phyloP scores from a whole-genome alignment of 2,113 vertebrate genomes.

The Rhegmatorhina hoffmannsi region DNA sequence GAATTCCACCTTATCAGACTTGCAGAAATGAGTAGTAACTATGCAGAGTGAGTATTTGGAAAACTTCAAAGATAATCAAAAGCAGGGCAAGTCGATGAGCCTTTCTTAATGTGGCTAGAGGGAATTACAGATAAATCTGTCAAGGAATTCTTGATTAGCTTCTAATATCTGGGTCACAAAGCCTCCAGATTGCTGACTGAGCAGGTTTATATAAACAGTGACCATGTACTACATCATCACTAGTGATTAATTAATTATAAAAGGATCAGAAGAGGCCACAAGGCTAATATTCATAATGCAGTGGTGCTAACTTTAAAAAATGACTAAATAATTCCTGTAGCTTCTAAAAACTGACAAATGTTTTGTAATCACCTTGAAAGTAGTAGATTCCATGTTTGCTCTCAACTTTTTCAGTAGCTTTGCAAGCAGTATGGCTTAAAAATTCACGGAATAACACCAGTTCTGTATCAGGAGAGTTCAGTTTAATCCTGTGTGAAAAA shows the following conservation, averaged over 20 bases:
- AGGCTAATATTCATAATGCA: neutral
- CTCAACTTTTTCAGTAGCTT: neutral
- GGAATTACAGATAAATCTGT: neutral
- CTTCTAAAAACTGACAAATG: neutral
- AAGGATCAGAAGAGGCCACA: neutral
- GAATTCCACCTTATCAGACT: neutral
- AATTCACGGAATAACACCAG: neutral
- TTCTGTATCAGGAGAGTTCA: neutral
- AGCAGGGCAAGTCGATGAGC: neutral
- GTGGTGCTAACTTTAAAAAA: neutral
- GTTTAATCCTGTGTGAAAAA: neutral
- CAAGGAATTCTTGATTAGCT: conserved; percentile 4
- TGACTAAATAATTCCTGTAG: neutral
- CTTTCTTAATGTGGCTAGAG: neutral
- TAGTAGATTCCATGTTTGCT: neutral
- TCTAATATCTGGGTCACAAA: neutral
- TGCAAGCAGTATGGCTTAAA: neutral
- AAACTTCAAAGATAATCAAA: conserved; percentile 3
- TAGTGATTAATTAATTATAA: neutral
- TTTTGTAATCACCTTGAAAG: neutral
- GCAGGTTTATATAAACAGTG: neutral
- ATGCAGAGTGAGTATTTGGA: neutral
- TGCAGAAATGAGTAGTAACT: neutral
- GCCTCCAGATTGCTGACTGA: neutral
- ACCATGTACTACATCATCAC: neutral